Conservation (phyloP, 2,888 invertebrate species). For the Coronaproctus castanopsis region DNA sequence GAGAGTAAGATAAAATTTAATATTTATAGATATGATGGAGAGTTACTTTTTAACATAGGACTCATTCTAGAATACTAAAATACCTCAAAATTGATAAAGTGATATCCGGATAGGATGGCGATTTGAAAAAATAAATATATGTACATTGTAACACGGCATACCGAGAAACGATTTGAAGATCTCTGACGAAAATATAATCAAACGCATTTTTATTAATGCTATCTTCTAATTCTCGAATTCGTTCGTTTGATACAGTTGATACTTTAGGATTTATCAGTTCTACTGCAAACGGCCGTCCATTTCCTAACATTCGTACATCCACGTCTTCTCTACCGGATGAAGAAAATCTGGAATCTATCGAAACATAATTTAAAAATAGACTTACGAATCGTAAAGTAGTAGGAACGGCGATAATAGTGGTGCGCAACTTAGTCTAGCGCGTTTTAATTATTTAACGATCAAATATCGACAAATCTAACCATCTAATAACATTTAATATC, state of each 20-base stretch:
- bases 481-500: too few relatives aligned
- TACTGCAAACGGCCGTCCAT: conserved; percentile 80
- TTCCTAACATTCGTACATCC: conserved; percentile 81
- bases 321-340: conserved; percentile 93
- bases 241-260: conserved; percentile 30
- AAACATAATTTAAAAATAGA: background rate
- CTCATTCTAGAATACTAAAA: too few relatives aligned
- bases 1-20: too few relatives aligned
- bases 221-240: conserved; percentile 36
- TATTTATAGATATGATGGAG: too few relatives aligned
- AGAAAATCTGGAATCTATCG: conserved; percentile 37
- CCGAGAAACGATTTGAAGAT: conserved; percentile 32
- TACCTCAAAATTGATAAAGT: too few relatives aligned
- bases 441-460: too few relatives aligned
- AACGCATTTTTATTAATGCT: conserved; percentile 31
- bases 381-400: background rate
- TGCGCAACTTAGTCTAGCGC: background rate
- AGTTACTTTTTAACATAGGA: too few relatives aligned
- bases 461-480: too few relatives aligned
- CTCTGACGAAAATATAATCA: conserved; percentile 32
- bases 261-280: conserved; percentile 52
- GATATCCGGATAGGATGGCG: too few relatives aligned
- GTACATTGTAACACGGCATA: too few relatives aligned
- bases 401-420: background rate
- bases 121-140: too few relatives aligned